Evolutionary conservation across 2,113 vertebrate genomes (phyloP), one percentile per base, ranked within the genome.

Genomic region (Kryptolebias marmoratus): DNA sequence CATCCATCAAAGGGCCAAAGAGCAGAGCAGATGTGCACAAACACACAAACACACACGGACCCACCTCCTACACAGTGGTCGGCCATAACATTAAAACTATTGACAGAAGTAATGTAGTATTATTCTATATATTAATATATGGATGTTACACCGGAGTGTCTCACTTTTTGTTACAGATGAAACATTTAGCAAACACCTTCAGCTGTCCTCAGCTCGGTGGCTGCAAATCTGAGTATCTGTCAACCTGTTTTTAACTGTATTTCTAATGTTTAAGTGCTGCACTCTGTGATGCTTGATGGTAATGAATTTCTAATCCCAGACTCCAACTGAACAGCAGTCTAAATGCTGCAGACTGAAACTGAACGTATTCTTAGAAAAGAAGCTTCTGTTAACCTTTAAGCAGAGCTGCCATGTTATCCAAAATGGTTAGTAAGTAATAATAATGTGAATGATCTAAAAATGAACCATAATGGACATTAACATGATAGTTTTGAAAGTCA

Each of bases 1-100:
- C 81, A 88, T 92, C 89, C 63, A 89, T 91, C 87, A 85, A 66
- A 44, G 52, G 27, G 53, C 69, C 71, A 44, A 65, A 73, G 68
- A 77, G 77, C 49, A 28, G 50, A 62, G 45, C 50, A 71, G 59
- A 77, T 63, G 68, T 66, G 62, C 50, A 70, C 44, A 39, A 36
- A 75, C 65, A 62, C 22, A 68, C 49, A 79, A 30, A 62, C 13
- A 71, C 50, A 58, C 28, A 11, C 44, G 27, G 31, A 49, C 39
- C 5, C 39, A 42, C 39, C 5, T 42, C 10, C 58, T 22, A 11
- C 22, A 31, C 50, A 45, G 13, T 30, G 36, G 27, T 13, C 16
- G 18, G 56, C 13, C 15, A 42, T 27, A 47, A 44, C 39, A 47
- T 32, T 48, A 31, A 39, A 27, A 49, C 31, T 45, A 28, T 28